Evolutionary conservation across 2,113 vertebrate species (phyloP), one percentile per base, ranked within the genome.

Genomic region (Salvelinus sp.): DNA sequence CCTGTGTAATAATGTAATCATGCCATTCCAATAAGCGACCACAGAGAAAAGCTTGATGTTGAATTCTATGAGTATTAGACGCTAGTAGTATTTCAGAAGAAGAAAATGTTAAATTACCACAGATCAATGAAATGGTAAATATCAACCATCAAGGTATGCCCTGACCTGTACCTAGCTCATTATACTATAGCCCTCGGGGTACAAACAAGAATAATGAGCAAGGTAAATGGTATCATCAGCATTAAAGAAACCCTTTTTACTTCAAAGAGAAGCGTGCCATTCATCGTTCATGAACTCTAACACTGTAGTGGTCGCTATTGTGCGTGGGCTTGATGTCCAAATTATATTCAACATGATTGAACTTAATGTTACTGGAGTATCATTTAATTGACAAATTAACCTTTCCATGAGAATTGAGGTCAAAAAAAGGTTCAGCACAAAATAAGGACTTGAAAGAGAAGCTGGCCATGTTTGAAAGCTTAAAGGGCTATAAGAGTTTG

Each of bases 111-210:
- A 54, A 62, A 20, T 16, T 57, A 57, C 54, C 58, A 62, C 50
- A 83, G 92, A 95, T 88, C 90, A 94, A 94, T 94, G 89, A 87
- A 89, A 93, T 90, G 92, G 93, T 94, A 96, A 96, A 95, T 95
- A 96, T 94, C 93, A 95, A 93, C 93, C 94, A 94, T 94, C 91
- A 92, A 83, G 90, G 89, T 83, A 72, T 91, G 79, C 88, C 92
- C 90, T 91, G 83, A 88, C 87, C 89, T 76, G 30, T 73, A 69
- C 83, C 80, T 82, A 69, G 79, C 79, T 89, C 81, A 85, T 89
- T 85, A 89, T 70, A 75, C 14, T 48, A 79, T 74, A 54, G 44
- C 68, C 25, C 28, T 73, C 64, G 16, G 33, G 62, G 71, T 67
- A 75, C 72, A 78, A 77, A 75, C n/a, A 73, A 54, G 80, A 75